phyloP scores from a whole-genome alignment of 2,113 vertebrate genomes.

The Holacanthus passer region DNA sequence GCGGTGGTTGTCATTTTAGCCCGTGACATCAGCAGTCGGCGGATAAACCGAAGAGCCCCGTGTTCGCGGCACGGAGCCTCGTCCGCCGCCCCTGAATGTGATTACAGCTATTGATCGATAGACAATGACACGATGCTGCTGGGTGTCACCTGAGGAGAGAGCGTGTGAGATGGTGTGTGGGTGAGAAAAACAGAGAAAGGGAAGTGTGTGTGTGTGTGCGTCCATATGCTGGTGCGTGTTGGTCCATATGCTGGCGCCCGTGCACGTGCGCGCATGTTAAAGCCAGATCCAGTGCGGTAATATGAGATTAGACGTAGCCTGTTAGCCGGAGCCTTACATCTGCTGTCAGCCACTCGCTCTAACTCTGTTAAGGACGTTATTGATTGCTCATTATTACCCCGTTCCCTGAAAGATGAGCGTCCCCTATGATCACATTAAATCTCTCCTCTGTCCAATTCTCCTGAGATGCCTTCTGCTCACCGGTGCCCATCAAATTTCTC shows the following conservation, averaged over 20 bases:
- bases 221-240: background rate
- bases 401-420: conserved; percentile 86
- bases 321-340: conserved; percentile 80
- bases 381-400: conserved; percentile 86
- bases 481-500: conserved; percentile 80
- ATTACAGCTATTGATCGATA: conserved; percentile 77
- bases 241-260: background rate
- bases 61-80: conserved; percentile 12
- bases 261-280: conserved; percentile 21
- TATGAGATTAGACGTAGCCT: conserved; percentile 78
- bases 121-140: conserved; percentile 67
- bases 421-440: conserved; percentile 87
- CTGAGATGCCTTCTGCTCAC: conserved; percentile 84
- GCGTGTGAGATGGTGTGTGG: conserved; percentile 16
- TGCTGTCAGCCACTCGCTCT: conserved; percentile 80
- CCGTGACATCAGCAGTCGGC: conserved; percentile 32
- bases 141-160: conserved; percentile 72
- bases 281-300: conserved; percentile 69
- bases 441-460: conserved; percentile 82
- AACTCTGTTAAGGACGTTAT: conserved; percentile 84
- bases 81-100: conserved; percentile 68
- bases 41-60: conserved; percentile 38
- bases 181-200: conserved; percentile 22
- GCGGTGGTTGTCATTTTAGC: conserved; percentile 41
- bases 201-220: background rate